Evolutionary conservation across 2,797 vertebrate species (phyloP).

Genomic region (Cheracebus regulus): DNA sequence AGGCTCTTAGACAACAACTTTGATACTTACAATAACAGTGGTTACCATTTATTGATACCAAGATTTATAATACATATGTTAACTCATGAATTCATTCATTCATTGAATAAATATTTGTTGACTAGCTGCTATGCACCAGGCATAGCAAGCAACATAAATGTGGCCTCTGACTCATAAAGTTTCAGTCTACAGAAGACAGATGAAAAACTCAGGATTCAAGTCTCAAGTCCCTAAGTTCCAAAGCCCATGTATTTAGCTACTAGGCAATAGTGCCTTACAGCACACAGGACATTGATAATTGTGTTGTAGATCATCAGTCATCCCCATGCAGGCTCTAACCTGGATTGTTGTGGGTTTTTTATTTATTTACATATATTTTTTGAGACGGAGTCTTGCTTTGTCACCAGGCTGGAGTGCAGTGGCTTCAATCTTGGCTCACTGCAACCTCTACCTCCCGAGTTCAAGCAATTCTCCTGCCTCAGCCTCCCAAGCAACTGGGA

Average conservation of each 20-base stretch:
- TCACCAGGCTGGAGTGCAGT: too few species aligned
- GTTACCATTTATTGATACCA: background rate
- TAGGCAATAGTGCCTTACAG: background rate
- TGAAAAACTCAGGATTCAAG: background rate
- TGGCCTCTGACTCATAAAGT: background rate
- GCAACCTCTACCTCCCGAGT: too few species aligned
- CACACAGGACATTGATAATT: background rate
- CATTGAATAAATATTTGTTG: background rate
- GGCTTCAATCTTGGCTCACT: accelerated
- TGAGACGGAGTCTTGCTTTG: too few species aligned
- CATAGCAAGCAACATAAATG: background rate
- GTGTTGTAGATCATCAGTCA: background rate
- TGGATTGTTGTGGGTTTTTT: background rate
- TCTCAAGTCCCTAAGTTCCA: background rate
- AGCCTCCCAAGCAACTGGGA: too few species aligned
- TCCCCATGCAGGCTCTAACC: background rate
- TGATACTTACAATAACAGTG: background rate
- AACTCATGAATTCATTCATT: background rate
- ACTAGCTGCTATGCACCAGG: background rate
- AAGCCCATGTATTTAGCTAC: background rate
- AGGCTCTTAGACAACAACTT: background rate
- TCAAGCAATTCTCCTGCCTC: too few species aligned
- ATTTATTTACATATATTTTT: too few species aligned
- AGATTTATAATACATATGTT: background rate
- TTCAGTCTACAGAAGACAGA: background rate